Percentiles rank a stretch among this genome's conserved stretches.
These are phyloP conservation scores for Actenoides lindsayi DNA, from an alignment of 2,113 vertebrate species.

Conservation along the genomic window DNA sequence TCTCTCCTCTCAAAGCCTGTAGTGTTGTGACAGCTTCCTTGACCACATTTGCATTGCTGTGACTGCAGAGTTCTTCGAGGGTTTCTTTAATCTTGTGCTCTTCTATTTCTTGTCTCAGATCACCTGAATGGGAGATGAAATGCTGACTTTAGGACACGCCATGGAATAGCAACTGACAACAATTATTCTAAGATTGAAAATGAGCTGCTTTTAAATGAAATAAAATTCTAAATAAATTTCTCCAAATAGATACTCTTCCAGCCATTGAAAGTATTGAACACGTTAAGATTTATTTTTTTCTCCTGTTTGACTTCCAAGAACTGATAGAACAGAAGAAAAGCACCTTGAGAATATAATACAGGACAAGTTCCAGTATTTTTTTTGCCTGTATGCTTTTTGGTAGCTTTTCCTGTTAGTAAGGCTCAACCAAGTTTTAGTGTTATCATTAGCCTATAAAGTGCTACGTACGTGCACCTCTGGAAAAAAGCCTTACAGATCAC, in stretches of 20 bases:
- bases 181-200: background rate
- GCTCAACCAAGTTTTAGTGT: background rate
- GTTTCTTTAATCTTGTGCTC: constrained; percentile 80
- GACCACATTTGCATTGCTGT: constrained; percentile 78
- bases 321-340: background rate
- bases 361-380: background rate
- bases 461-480: background rate
- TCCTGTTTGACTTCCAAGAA: background rate
- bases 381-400: background rate
- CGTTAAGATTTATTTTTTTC: background rate
- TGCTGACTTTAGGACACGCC: background rate
- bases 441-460: background rate
- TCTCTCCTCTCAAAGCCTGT: constrained; percentile 64
- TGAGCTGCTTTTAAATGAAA: background rate
- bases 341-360: background rate
- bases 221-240: background rate
- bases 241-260: background rate
- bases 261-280: background rate
- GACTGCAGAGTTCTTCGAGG: constrained; percentile 73
- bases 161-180: background rate
- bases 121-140: constrained; percentile 55
- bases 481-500: background rate
- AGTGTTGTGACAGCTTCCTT: constrained; percentile 79
- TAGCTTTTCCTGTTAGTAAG: background rate
- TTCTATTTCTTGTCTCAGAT: constrained; percentile 82